phyloP scores from a whole-genome alignment of 2,797 vertebrate species.

The Acipenser transmontanus region DNA sequence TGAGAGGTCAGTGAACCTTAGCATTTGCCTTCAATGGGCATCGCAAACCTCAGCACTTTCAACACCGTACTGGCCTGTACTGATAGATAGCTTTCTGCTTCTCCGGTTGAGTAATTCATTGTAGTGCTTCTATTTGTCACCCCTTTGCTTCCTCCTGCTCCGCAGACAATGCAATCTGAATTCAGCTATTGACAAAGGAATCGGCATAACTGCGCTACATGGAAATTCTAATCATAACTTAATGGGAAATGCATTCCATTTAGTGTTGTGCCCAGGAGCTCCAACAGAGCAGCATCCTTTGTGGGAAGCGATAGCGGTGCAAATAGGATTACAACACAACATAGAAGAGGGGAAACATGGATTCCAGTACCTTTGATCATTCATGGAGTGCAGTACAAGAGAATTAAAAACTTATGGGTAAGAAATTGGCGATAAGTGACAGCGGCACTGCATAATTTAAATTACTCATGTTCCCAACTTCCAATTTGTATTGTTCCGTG shows the following conservation, averaged over 20 bases:
- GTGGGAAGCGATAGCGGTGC: constrained; percentile 42
- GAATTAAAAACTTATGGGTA: constrained; percentile 11
- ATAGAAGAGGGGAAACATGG: constrained; percentile 45
- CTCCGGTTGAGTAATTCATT: constrained; percentile 53
- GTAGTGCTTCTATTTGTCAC: constrained; percentile 36
- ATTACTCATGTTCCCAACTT: constrained; percentile 12
- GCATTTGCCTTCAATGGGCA: constrained; percentile 15
- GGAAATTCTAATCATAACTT: constrained; percentile 59
- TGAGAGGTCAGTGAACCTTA: neutral
- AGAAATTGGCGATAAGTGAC: constrained; percentile 21
- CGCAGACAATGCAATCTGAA: neutral
- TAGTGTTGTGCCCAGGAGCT: constrained; percentile 47
- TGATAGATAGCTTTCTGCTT: constrained; percentile 27
- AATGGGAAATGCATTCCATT: constrained; percentile 48
- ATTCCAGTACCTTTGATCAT: constrained; percentile 21
- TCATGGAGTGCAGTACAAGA: constrained; percentile 12
- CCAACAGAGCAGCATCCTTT: constrained; percentile 47
- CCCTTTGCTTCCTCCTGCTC: constrained; percentile 29
- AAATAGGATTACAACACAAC: constrained; percentile 48
- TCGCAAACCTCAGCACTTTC: constrained; percentile 33
- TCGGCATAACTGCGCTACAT: constrained; percentile 33
- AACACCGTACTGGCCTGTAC: constrained; percentile 2
- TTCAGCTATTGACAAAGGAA: constrained; percentile 33
- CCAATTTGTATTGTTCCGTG: constrained; percentile 3
- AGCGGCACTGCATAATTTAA: constrained; percentile 24